Percentiles rank a stretch among this genome's conserved stretches.
Conservation (phyloP, 1,140 invertebrate species). For the Metaphire vulgaris region DNA sequence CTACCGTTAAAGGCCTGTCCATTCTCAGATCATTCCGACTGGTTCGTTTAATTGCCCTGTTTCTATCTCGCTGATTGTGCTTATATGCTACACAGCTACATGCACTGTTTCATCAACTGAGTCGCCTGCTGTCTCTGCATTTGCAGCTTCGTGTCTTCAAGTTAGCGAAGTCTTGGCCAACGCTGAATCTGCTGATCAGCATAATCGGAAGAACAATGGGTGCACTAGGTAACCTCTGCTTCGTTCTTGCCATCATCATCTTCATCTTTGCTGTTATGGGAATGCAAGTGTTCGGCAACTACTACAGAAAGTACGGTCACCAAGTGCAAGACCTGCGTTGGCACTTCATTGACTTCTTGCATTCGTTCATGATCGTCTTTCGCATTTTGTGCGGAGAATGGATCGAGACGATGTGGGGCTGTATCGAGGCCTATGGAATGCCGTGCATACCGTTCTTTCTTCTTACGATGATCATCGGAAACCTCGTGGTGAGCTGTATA, state of each 20-base stretch:
- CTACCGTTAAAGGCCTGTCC: constrained; percentile 88
- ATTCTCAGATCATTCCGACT: constrained; percentile 95
- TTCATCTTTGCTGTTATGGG: constrained; percentile 99
- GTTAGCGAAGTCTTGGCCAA: constrained; percentile 97
- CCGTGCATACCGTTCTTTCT: constrained; percentile 94
- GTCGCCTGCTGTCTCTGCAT: neutral
- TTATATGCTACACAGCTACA: no score
- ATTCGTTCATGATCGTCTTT: constrained; percentile 96
- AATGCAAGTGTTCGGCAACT: constrained; percentile 93
- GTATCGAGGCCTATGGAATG: constrained; percentile 77
- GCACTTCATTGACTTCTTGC: constrained; percentile 98
- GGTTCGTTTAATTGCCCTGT: no score
- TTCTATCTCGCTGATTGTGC: no score
- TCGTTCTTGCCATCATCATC: constrained; percentile 95
- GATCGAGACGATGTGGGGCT: constrained; percentile 99
- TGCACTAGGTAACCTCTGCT: constrained; percentile 93
- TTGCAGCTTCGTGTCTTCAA: constrained; percentile 85
- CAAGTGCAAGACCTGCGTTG: constrained; percentile 57
- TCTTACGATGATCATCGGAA: constrained; percentile 93
- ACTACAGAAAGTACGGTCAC: constrained; percentile 59
- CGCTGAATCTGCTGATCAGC: constrained; percentile 92
- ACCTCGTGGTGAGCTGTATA: constrained; percentile 79
- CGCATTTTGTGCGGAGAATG: constrained; percentile 87
- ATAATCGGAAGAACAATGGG: constrained; percentile 97
- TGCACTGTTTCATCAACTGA: no score